Conservation (phyloP, 1,140 invertebrate species). For the Diabrotica virgifera region DNA sequence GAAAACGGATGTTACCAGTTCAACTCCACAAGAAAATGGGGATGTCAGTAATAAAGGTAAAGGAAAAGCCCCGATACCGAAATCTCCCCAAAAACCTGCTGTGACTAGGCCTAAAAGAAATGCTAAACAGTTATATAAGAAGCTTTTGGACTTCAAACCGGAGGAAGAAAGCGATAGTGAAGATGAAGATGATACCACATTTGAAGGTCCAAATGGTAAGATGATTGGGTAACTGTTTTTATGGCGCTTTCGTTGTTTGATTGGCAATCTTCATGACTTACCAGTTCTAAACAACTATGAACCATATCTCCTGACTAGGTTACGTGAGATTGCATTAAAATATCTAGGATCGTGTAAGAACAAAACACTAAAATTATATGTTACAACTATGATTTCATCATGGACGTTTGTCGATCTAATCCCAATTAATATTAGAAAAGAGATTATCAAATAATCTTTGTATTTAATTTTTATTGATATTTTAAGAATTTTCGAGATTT, state of each 20-base stretch:
- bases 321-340: too few species aligned
- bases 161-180: slow-evolving; percentile 38
- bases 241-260: not conserved
- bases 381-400: too few species aligned
- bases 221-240: slow-evolving; percentile 1
- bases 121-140: slow-evolving; percentile 39
- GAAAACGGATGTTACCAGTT: slow-evolving; percentile 23
- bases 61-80: slow-evolving; percentile 38
- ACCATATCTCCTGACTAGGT: too few species aligned
- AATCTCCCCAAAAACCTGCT: slow-evolving; percentile 26
- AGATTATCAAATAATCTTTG: too few species aligned
- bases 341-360: too few species aligned
- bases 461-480: too few species aligned
- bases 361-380: too few species aligned
- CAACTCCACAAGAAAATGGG: slow-evolving; percentile 19
- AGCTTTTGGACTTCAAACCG: slow-evolving; percentile 30
- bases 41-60: slow-evolving; percentile 29
- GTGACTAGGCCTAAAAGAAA: slow-evolving; percentile 35
- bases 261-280: too few species aligned
- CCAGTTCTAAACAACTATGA: too few species aligned
- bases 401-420: too few species aligned
- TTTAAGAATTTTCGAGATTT: too few species aligned
- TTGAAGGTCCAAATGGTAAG: slow-evolving; percentile 39
- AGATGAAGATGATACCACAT: slow-evolving; percentile 46
- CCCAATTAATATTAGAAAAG: too few species aligned